A percentile compares a stretch with the other conserved stretches of the same genome.
phyloP scores from a whole-genome alignment of 2,113 vertebrate genomes.

The Dasyornis broadbenti region DNA sequence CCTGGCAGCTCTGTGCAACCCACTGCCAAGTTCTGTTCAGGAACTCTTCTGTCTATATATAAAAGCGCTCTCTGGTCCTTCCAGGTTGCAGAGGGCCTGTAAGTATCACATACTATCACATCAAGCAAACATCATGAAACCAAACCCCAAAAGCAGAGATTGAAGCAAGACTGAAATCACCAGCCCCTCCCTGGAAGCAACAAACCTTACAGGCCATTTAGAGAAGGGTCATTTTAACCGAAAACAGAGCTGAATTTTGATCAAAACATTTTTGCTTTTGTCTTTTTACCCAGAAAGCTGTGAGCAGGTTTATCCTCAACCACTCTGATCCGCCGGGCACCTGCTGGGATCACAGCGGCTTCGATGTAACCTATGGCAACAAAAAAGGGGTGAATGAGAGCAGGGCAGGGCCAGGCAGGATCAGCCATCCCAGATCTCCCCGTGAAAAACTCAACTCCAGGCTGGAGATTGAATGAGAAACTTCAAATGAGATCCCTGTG shows the following conservation, averaged over 20 bases:
- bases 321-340: conserved; percentile 90
- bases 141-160: not conserved
- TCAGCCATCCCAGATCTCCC: not conserved
- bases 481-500: not conserved
- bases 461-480: not conserved
- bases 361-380: conserved; percentile 88
- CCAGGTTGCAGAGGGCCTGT: not conserved
- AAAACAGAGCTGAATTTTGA: not conserved
- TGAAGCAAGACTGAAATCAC: not conserved
- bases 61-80: not conserved
- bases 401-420: not conserved
- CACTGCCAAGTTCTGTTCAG: not conserved
- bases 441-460: not conserved
- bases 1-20: not conserved
- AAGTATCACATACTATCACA: not conserved
- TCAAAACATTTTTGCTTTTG: not conserved
- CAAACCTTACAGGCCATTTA: not conserved
- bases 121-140: not conserved
- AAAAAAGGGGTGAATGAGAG: conserved; percentile 3
- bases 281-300: conserved; percentile 92
- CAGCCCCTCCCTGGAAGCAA: not conserved
- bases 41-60: not conserved
- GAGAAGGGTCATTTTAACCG: not conserved
- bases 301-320: conserved; percentile 95
- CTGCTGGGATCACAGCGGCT: conserved; percentile 89